phyloP scores from a whole-genome alignment of 2,113 vertebrate species.

The Miniopterus natalensis region DNA sequence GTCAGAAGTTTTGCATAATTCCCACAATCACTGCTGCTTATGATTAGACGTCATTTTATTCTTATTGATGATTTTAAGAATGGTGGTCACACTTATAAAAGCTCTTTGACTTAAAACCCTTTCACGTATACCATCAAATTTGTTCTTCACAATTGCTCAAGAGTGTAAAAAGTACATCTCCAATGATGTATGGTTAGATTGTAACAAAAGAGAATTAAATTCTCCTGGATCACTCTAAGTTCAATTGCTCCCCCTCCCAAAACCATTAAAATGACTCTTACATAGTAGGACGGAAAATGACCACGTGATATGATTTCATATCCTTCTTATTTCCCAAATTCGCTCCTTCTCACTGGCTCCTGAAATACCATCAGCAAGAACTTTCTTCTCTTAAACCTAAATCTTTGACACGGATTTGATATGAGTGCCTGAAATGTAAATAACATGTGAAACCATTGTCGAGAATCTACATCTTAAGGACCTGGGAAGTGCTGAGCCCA shows the following conservation, averaged over 20 bases:
- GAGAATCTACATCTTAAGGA: neutral
- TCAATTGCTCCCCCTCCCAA: neutral
- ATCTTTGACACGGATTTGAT: neutral
- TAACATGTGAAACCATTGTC: neutral
- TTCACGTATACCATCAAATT: neutral
- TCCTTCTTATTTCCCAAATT: neutral
- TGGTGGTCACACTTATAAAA: neutral
- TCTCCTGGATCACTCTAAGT: neutral
- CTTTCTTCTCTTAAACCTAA: neutral
- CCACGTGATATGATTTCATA: neutral
- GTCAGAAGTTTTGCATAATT: neutral
- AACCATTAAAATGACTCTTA: constrained; percentile 25
- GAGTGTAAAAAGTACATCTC: neutral
- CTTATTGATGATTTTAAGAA: neutral
- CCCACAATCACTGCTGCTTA: neutral
- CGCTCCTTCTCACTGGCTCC: neutral
- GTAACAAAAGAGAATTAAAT: neutral
- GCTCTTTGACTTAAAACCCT: neutral
- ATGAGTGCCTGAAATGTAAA: neutral
- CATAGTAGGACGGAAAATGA: neutral
- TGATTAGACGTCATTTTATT: neutral
- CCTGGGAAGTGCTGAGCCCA: neutral
- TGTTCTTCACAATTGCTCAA: neutral
- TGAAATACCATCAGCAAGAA: neutral
- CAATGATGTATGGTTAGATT: neutral